Evolutionary conservation across 1,140 invertebrate species (phyloP), one percentile per base, ranked within the genome.

Genomic region (Mya arenaria): DNA sequence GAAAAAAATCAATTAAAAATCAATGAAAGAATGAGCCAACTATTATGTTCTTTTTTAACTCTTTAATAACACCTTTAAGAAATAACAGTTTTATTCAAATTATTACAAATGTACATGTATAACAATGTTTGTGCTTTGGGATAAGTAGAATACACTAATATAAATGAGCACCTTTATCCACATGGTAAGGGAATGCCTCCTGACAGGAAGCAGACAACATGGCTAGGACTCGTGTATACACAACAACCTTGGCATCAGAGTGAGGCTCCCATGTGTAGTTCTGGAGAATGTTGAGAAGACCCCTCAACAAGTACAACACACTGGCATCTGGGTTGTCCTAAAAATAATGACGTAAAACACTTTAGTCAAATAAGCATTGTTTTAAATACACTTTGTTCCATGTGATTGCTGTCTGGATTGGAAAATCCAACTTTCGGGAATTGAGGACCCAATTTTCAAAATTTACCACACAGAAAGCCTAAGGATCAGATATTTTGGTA

Each of bases 261-360:
- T 92, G 93, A 37, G 91, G 93, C 4, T 96, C 95, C 93, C 96
- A 97, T 0, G 86, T 91, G 87, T 95, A 96, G 83, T 95, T 94
- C 86, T 96, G 95, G 17, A 97, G 92, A 4, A 95, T 94, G 85
- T 97, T 97, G 4, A 97, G 90, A 10, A 98, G 91, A 6, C 95
- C 94, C 82, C 96, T 94, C 62, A 96, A 93, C 48, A 98, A 93
- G 92, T 97, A 97, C 10, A 98, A 91, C 34, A 92, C 90, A 25
- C 96, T 96, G 84, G 96, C 95, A 83, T 97, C 97, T 28, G 97
- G 97, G 91, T 96, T 97, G 91, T 99, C 97, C 95, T 93, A 78
- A 13, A 88, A 88, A 72, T 34, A 25, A 62, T 75, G 19, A 56
- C 28, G 32, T 81, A 36, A 23, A 19, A 23, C 23, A 8, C 23